A percentile compares a stretch with the other conserved stretches of the same genome.
Conservation (phyloP, 2,113 vertebrate genomes). For the Perca flavescens region DNA sequence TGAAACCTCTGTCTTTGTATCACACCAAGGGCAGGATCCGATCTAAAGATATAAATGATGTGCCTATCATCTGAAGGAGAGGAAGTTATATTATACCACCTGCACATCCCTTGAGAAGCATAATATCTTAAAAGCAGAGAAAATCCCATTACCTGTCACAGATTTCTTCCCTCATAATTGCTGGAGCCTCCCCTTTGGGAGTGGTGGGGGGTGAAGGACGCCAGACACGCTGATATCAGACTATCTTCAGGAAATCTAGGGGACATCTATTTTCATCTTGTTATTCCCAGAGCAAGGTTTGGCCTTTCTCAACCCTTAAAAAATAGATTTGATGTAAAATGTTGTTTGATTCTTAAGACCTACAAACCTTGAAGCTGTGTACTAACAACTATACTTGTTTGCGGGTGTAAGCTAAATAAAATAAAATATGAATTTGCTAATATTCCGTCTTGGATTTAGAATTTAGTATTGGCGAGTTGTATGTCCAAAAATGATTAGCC, state of each 20-base stretch:
- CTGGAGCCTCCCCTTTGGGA: slow-evolving; percentile 72
- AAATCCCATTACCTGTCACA: slow-evolving; percentile 81
- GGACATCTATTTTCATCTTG: slow-evolving; percentile 74
- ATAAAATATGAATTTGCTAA: not conserved
- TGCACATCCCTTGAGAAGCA: slow-evolving; percentile 77
- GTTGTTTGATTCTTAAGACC: slow-evolving; percentile 17
- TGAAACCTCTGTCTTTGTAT: slow-evolving; percentile 40
- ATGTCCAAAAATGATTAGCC: not conserved
- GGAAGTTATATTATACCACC: slow-evolving; percentile 70
- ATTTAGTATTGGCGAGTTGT: not conserved
- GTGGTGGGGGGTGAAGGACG: slow-evolving; percentile 78
- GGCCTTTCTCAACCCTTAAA: slow-evolving; percentile 51
- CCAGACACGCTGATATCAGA: slow-evolving; percentile 56
- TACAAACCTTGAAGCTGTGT: slow-evolving; percentile 3
- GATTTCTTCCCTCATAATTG: slow-evolving; percentile 81
- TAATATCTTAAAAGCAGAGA: slow-evolving; percentile 80
- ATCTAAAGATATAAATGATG: slow-evolving; percentile 73
- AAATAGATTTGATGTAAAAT: slow-evolving; percentile 37
- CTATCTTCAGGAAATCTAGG: slow-evolving; percentile 72
- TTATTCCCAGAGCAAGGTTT: slow-evolving; percentile 51
- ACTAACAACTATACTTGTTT: not conserved
- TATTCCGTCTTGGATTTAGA: not conserved
- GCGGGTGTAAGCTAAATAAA: not conserved
- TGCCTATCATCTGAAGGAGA: slow-evolving; percentile 70
- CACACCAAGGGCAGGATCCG: slow-evolving; percentile 54